Percentiles rank a stretch among this genome's conserved stretches.
Conservation (phyloP, 2,797 vertebrate genomes). For the Amazonetta brasiliensis region DNA sequence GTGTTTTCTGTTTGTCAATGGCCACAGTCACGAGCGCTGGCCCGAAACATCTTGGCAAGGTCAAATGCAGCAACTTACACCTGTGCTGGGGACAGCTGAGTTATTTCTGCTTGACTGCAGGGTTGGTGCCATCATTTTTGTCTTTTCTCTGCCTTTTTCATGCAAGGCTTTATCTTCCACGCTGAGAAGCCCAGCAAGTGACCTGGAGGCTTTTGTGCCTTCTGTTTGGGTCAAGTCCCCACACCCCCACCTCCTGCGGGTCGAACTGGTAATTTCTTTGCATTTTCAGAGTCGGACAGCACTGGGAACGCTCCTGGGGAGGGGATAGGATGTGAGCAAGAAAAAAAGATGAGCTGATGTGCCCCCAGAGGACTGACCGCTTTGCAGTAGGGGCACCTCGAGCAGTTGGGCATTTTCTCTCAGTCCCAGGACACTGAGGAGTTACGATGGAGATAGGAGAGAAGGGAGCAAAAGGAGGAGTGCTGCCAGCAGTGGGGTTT, state of each 20-base stretch:
- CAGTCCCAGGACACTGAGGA: not conserved
- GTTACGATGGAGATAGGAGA: not conserved
- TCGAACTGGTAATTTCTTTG: not conserved
- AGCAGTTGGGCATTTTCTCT: not conserved
- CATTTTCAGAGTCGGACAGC: not conserved
- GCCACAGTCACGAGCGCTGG: not conserved
- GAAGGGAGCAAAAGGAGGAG: not conserved
- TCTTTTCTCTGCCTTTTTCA: not conserved
- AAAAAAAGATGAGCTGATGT: not conserved
- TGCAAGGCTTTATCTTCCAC: not conserved
- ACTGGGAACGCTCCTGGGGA: not conserved
- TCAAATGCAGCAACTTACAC: not conserved
- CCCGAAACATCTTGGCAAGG: not conserved
- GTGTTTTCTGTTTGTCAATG: not conserved
- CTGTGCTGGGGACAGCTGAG: not conserved
- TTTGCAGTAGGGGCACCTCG: not conserved
- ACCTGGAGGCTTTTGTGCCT: not conserved
- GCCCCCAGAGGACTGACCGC: not conserved
- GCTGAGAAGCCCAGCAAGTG: not conserved
- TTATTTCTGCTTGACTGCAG: not conserved
- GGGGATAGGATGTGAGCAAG: not conserved
- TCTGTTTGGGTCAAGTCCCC: not conserved
- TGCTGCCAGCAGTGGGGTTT: not conserved
- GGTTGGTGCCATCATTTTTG: not conserved
- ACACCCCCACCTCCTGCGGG: not conserved